Base-by-base conservation (phyloP, 2,113 vertebrate species). In the Maccullochella peelii region DNA sequence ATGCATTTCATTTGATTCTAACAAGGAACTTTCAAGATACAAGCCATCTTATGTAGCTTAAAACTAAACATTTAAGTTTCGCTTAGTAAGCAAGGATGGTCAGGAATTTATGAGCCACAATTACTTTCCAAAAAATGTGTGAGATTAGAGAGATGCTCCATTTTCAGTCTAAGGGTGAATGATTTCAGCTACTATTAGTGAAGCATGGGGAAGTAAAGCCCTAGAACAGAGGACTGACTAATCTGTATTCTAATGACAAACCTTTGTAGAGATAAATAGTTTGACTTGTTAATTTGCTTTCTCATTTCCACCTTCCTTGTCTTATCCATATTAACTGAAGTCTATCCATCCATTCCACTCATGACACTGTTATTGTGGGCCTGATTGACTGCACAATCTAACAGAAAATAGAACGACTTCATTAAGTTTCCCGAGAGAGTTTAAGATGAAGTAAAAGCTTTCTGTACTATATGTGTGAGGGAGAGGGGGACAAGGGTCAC, bases 321-420 rank as follows among this genome's bases (percentile, higher is more conserved):
- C 49, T 27, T 20, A 27, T 78, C 23, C 8, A 15, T 42, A 58
- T n/a, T 49, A 78, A 38, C 16, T 27, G 18, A 68, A 27, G 44
- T 33, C 65, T 33, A 40, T 68, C 62, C 49, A 68, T 4, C 5
- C 5, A 12, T 42, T 72, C 44, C 40, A 55, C 57, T 63, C 55
- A 73, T 14, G 44, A 44, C 50, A 36, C 78, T 42, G 79, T 58
- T 40, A n/a, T 33, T 69, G 47, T 47, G 25, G 15, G 36, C 11
- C 27, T 63, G 61, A 72, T 0, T 80, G 61, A 68, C 59, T 49
- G 77, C 47, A 42, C 67, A 42, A n/a, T 80, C 20, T 27, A 11
- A 44, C 27, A n/a, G 44, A 84, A 87, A 75, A 52, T 16, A 5
- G 14, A 65, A n/a, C 1, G 16, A 62, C 25, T 73, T 59, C 8